Conservation (phyloP, 1,140 invertebrate species). For the Trichonephila clavipes region DNA sequence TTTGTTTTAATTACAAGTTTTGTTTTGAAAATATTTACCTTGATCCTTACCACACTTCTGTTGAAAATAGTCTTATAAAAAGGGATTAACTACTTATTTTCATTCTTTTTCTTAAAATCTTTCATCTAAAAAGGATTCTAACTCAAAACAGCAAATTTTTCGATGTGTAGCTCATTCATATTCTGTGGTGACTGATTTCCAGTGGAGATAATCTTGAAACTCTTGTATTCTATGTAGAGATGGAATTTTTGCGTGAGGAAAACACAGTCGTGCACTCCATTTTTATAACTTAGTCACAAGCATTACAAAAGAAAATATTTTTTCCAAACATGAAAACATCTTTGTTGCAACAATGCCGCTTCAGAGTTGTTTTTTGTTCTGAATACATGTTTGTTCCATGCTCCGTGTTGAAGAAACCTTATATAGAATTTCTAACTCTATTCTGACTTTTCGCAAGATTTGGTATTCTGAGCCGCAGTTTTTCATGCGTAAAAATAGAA, state of each 20-base stretch:
- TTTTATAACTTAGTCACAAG: background rate
- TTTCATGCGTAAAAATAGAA: background rate
- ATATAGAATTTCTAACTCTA: conserved; percentile 11
- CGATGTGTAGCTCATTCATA: background rate
- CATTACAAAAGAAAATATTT: background rate
- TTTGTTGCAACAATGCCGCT: background rate
- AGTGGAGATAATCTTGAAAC: background rate
- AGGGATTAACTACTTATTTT: no score
- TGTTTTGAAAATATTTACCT: no score
- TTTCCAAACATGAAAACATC: background rate
- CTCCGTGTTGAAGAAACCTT: background rate
- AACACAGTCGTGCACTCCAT: background rate
- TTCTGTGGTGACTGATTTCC: background rate
- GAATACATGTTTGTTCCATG: background rate
- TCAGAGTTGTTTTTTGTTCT: background rate
- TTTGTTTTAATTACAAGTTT: no score
- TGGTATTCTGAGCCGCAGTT: background rate
- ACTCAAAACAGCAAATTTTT: no score
- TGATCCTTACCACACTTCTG: no score
- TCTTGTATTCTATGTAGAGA: background rate
- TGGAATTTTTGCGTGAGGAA: background rate
- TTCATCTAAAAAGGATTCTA: no score
- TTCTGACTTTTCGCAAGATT: conserved; percentile 10
- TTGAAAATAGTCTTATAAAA: no score
- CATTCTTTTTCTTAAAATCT: no score